phyloP scores from a whole-genome alignment of 2,113 vertebrate species.

The Pionites leucogaster region DNA sequence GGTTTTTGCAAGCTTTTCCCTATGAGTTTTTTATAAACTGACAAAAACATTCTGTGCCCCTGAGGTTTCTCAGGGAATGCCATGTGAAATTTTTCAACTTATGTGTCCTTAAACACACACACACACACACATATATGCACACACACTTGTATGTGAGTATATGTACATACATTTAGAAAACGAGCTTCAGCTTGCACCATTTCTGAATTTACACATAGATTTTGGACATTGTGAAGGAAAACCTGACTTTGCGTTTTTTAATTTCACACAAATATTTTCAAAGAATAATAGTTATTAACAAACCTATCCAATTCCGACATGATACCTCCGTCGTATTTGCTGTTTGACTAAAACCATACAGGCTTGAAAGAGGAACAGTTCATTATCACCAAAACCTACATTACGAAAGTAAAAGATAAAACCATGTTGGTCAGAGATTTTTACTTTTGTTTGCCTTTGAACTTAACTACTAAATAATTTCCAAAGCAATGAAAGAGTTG shows the following conservation, averaged over 20 bases:
- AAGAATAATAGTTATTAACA: not conserved
- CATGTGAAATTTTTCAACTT: not conserved
- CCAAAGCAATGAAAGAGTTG: not conserved
- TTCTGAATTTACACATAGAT: not conserved
- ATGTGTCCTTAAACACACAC: not conserved
- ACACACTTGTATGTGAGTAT: not conserved
- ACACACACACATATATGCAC: rapidly evolving
- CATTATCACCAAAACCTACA: not conserved
- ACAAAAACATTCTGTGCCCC: not conserved
- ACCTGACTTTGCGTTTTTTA: not conserved
- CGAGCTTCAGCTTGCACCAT: not conserved
- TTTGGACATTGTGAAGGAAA: not conserved
- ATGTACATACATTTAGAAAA: not conserved
- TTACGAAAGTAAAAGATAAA: not conserved
- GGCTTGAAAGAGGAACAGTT: not conserved
- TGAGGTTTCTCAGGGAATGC: not conserved
- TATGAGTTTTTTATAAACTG: not conserved
- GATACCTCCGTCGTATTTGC: not conserved
- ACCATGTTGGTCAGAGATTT: not conserved
- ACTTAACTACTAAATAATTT: not conserved
- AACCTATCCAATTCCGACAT: not conserved
- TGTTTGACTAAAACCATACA: not conserved
- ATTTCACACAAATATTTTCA: not conserved
- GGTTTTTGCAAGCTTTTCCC: not conserved
- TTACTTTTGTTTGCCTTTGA: conserved; percentile 19